A percentile compares a stretch with the other conserved stretches of the same genome.
Conservation (phyloP, 2,797 vertebrate species). For the Rousettus madagascariensis region DNA sequence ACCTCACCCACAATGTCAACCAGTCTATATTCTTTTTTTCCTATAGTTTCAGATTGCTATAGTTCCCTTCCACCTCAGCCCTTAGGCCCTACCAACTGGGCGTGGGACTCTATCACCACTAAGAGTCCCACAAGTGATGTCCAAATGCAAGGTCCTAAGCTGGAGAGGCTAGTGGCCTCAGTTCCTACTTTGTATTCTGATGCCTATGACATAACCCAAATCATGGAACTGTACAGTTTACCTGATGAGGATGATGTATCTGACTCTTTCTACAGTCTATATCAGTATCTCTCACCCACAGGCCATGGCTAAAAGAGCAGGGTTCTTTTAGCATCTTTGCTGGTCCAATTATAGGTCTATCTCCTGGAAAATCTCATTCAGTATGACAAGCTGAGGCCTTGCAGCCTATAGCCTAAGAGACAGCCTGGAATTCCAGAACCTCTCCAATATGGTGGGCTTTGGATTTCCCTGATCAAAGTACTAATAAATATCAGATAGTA, state of each 20-base stretch:
- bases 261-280: background rate
- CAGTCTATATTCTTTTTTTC: background rate
- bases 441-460: background rate
- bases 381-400: background rate
- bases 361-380: background rate
- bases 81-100: background rate
- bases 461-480: background rate
- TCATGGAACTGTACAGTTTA: slow-evolving; percentile 33
- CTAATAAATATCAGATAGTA: background rate
- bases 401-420: background rate
- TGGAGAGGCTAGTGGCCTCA: background rate
- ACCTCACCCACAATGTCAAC: background rate
- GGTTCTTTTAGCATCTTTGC: background rate
- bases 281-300: slow-evolving; percentile 29
- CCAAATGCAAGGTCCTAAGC: background rate
- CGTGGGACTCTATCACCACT: background rate
- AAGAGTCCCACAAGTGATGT: background rate
- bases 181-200: slow-evolving; percentile 19
- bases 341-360: background rate
- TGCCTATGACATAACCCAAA: background rate
- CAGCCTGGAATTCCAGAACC: background rate
- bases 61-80: background rate
- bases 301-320: background rate
- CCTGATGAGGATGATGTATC: background rate
- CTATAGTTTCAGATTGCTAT: background rate